Base-by-base conservation (phyloP, 2,888 invertebrate genomes). In the Atrina japonica region DNA sequence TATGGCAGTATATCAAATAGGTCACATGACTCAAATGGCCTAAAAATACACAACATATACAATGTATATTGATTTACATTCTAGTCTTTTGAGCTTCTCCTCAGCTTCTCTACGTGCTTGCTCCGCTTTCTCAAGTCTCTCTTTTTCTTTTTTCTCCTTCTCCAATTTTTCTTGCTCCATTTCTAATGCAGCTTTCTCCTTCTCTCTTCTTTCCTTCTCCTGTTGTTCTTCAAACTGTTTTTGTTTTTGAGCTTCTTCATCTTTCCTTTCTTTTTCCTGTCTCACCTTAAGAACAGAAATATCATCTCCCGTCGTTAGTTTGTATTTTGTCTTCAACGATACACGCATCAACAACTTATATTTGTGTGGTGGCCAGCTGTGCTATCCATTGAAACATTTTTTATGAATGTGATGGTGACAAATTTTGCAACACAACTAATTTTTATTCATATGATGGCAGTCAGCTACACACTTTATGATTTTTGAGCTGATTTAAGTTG, bases 21-120 rank as follows among this genome's bases (percentile, higher is more conserved):
- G n/a, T n/a, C n/a, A n/a, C n/a, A n/a, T n/a, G n/a, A n/a, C n/a
- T n/a, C n/a, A n/a, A n/a, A n/a, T n/a, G n/a, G n/a, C n/a, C n/a
- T n/a, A n/a, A n/a, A n/a, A n/a, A n/a, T n/a, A n/a, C n/a, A n/a
- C n/a, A n/a, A n/a, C n/a, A n/a, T n/a, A n/a, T n/a, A n/a, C n/a
- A n/a, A n/a, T n/a, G n/a, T n/a, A n/a, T n/a, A n/a, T n/a, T 3
- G 11, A 29, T 55, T 66, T 75, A 84, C 84, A 81, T 59, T 79
- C 74, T 21, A 84, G 70, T 14, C 75, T 68, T 29, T 72, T 68
- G 5, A 83, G 50, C 70, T 83, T 83, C 55, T 84, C 82, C 60
- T 83, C 83, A 2, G 82, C 83, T 40, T 75, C 66, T 58, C 52
- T 68, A 29, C 72, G 71, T 1, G 82, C 83, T 55, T 79, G 70